Base-by-base conservation (phyloP, 2,113 vertebrate species). In the Formicarius rufipectus region DNA sequence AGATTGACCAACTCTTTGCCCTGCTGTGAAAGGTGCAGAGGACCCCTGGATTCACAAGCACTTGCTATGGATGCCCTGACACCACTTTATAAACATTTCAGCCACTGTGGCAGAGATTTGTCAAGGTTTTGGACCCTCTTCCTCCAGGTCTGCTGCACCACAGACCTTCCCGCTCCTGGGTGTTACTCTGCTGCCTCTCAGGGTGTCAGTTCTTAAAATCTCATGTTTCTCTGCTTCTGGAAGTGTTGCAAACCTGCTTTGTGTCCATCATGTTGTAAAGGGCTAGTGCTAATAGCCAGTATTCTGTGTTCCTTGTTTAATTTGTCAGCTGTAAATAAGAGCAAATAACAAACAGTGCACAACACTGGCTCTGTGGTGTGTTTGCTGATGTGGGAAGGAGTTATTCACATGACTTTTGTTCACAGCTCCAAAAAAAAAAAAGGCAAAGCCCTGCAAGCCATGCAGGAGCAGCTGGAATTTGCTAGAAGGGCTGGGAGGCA, bases 311-410 rank as follows among this genome's bases (percentile, higher is more conserved):
- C 11, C 27, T 73, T 31, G 17, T 77, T 86, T 66, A 15, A 50
- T 79, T 77, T 90, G n/a, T 59, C 62, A 88, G 28, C 53, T n/a
- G 20, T 22, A 68, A 95, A 90, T 67, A 87, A 69, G 28, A 14
- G 66, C 56, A 77, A 28, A 53, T 35, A 24, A 44, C 28, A 35
- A 45, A 4, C 9, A 42, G 49, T 17, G 63, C 88, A 23, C 58
- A 47, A 17, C 24, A 2, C 16, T 37, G 73, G n/a, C 33, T 84
- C 45, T 81, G 68, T 62, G 63, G 24, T 0, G 7, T 10, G 55
- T 60, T 84, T 87, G 76, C 53, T 87, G 30, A 79, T 45, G 31
- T 35, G 67, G 39, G 44, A 68, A 78, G 47, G 14, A 53, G 72
- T 80, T 80, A 69, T 53, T 90, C 62, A 53, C 7, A 3, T 1